phyloP scores from a whole-genome alignment of 2,113 vertebrate species.

The Equus przewalskii region DNA sequence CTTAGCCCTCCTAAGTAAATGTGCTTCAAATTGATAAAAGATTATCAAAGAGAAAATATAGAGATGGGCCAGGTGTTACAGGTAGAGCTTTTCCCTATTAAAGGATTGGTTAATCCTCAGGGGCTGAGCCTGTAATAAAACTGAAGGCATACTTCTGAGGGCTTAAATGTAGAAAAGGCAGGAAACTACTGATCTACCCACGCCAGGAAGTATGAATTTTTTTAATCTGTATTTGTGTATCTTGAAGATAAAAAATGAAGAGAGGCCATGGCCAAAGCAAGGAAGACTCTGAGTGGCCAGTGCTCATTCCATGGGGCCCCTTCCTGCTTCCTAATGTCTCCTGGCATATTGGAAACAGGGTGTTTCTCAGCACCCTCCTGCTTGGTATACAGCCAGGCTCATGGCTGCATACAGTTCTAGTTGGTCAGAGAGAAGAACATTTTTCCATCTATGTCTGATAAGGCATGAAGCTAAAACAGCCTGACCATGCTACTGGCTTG shows the following conservation, averaged over 20 bases:
- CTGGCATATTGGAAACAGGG: neutral
- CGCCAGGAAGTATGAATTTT: neutral
- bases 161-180: neutral
- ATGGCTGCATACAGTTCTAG: neutral
- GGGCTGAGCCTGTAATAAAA: neutral
- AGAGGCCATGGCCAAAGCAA: neutral
- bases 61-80: neutral
- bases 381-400: neutral
- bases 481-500: neutral
- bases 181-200: neutral
- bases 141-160: neutral
- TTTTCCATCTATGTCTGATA: neutral
- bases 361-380: neutral
- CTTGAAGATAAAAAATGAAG: neutral
- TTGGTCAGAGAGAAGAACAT: neutral
- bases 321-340: neutral
- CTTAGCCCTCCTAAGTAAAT: neutral
- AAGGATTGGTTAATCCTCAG: neutral
- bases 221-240: neutral
- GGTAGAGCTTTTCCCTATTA: neutral
- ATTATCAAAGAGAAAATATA: neutral
- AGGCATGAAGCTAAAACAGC: neutral
- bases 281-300: neutral
- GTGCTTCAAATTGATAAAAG: conserved; percentile 8
- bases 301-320: neutral